Base-by-base conservation (phyloP, 2,113 vertebrate genomes). In the Hiodon tergisus region DNA sequence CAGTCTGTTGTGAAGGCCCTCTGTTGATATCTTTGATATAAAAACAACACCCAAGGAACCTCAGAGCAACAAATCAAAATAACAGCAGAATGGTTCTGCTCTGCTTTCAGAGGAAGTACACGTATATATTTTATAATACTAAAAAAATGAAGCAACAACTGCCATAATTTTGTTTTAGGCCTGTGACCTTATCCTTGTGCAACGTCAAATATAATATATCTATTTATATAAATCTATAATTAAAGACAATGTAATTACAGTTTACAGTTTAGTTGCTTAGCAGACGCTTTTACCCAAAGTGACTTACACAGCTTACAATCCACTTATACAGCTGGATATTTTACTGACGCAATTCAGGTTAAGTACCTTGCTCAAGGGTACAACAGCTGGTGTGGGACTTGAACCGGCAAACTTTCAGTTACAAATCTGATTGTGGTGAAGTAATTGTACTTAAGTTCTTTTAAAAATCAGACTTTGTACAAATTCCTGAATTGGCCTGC, bases 241-340 rank as follows among this genome's bases (percentile, higher is more conserved):
- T 59, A 17, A 60, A 10, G 52, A n/a, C 69, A 76, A 75, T 69
- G 69, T 77, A 66, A 80, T 69, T 71, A 67, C 11, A 63, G 31
- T 31, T 31, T 31, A 31, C 31, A 31, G 31, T 31, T 31, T 31
- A 31, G 31, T 31, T 31, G 31, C 31, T 31, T 31, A 31, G 31
- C 31, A 31, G 31, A 31, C 31, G 31, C 31, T 31, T 31, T 31
- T 31, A 31, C 31, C 31, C 31, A 31, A 31, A 31, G 31, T 31
- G 31, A 31, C 31, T 31, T 31, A 31, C 31, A 31, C 31, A 31
- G 31, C 31, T 31, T 31, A 31, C 31, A 31, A 31, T 31, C 31
- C 31, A 31, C 31, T 31, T 31, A 31, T 31, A 31, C 31, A 31
- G 31, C 31, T 31, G 31, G 31, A 31, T 31, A 31, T 31, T 31